phyloP scores from a whole-genome alignment of 2,888 invertebrate genomes.

The Oligia fasciuncula region DNA sequence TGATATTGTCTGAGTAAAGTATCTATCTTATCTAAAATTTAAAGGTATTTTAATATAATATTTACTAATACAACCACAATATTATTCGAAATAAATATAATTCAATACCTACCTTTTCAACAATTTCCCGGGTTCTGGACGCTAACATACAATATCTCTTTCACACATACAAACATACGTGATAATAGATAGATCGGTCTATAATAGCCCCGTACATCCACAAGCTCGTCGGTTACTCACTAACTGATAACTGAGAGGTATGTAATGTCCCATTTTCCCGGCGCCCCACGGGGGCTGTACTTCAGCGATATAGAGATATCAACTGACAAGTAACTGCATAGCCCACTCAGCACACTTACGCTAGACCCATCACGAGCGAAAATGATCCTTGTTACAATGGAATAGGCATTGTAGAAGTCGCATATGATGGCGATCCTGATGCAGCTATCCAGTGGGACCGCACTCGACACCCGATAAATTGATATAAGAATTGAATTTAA shows the following conservation, averaged over 20 bases:
- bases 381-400: conserved; percentile 35
- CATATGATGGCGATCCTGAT: conserved; percentile 31
- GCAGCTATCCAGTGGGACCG: conserved; percentile 48
- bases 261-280: conserved; percentile 65
- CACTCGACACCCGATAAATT: conserved; percentile 68
- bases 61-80: neutral
- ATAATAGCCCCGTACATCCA: conserved; percentile 12
- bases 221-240: conserved; percentile 42
- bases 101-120: neutral
- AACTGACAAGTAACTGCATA: conserved; percentile 59
- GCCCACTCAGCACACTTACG: conserved; percentile 37
- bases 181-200: neutral
- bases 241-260: conserved; percentile 65
- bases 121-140: neutral
- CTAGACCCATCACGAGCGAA: conserved; percentile 18
- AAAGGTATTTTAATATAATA: neutral
- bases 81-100: neutral
- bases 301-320: conserved; percentile 64
- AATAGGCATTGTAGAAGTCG: conserved; percentile 19
- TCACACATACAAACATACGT: neutral
- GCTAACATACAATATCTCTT: neutral
- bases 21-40: neutral
- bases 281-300: conserved; percentile 60
- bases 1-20: neutral
- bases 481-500: conserved; percentile 70